Conservation (phyloP, 2,113 vertebrate genomes). For the Dicrurus megarhynchus region DNA sequence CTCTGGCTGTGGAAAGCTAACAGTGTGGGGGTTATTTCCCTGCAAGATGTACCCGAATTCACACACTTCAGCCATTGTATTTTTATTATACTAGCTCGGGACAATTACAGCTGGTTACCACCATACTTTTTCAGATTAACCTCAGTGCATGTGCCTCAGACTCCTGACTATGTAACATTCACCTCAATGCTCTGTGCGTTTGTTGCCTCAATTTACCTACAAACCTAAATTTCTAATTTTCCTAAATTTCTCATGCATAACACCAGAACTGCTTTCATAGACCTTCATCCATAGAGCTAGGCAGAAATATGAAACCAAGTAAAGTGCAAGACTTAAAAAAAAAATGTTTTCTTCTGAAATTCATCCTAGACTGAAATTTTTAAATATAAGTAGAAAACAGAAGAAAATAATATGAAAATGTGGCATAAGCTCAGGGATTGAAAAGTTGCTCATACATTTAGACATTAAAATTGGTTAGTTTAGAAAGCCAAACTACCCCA, state of each 20-base stretch:
- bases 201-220: background rate
- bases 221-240: background rate
- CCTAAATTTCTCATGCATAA: background rate
- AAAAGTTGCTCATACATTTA: background rate
- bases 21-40: background rate
- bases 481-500: background rate
- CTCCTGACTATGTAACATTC: background rate
- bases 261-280: background rate
- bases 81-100: background rate
- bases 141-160: background rate
- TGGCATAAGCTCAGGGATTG: background rate
- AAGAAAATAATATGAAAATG: background rate
- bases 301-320: background rate
- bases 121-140: background rate
- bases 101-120: background rate
- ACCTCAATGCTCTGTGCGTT: background rate
- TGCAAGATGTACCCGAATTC: background rate
- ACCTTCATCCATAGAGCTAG: background rate
- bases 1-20: background rate
- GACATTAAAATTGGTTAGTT: background rate
- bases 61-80: background rate
- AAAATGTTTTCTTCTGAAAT: background rate
- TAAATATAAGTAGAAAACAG: background rate
- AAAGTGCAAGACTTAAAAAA: background rate
- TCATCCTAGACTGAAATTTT: background rate